Conservation (phyloP, 2,888 invertebrate species). For the Acrocera orbiculus region DNA sequence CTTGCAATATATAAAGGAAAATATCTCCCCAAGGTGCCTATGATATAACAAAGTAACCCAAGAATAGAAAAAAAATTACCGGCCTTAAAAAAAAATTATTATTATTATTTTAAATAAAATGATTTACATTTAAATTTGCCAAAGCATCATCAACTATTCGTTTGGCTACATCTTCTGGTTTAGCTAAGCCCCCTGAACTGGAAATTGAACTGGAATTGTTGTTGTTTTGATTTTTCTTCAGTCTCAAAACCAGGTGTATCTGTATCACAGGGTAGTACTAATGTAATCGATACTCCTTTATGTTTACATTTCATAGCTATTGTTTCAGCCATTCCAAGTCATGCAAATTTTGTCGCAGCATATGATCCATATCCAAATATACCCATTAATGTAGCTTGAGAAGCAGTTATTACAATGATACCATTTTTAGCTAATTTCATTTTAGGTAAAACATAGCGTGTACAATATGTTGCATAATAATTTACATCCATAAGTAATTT, state of each 20-base stretch:
- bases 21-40: slow-evolving; percentile 56
- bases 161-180: slow-evolving; percentile 63
- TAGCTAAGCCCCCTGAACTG: slow-evolving; percentile 54
- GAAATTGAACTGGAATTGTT: slow-evolving; percentile 77
- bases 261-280: slow-evolving; percentile 82
- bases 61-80: slow-evolving; percentile 71
- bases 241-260: slow-evolving; percentile 88
- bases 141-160: slow-evolving; percentile 63
- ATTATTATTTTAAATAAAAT: background rate
- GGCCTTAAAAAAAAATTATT: slow-evolving; percentile 38
- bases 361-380: slow-evolving; percentile 88
- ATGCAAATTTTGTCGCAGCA: slow-evolving; percentile 83
- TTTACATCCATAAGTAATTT: slow-evolving; percentile 70
- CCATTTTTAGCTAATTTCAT: slow-evolving; percentile 70
- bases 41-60: slow-evolving; percentile 63
- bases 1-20: slow-evolving; percentile 46
- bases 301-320: slow-evolving; percentile 85
- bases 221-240: slow-evolving; percentile 74
- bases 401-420: slow-evolving; percentile 68
- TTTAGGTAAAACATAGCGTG: slow-evolving; percentile 56
- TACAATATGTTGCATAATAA: slow-evolving; percentile 69
- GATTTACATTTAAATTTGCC: slow-evolving; percentile 33
- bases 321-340: slow-evolving; percentile 85
- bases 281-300: slow-evolving; percentile 63
- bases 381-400: slow-evolving; percentile 71